Base-by-base conservation (phyloP, 2,113 vertebrate species). In the Micromys minutus region DNA sequence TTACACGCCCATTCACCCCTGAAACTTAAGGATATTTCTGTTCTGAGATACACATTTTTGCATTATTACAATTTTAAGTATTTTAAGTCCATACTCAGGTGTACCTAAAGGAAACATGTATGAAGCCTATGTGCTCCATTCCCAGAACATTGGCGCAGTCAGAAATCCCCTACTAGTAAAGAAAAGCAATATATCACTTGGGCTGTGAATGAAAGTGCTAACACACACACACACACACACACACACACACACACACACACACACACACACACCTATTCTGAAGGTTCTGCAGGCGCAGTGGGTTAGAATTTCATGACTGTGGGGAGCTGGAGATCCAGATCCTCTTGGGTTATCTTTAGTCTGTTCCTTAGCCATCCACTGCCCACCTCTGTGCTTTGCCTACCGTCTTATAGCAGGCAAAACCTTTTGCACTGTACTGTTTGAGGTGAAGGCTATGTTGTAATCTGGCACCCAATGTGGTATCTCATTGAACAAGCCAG, bases 51-150 rank as follows among this genome's bases (percentile, higher is more conserved):
- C 39, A 67, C 10, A 31, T 93, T 76, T 61, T 55, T 47, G n/a
- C 17, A 89, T 21, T 93, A 55, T 74, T 87, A 31, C 67, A 39
- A 90, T 94, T 87, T 93, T 89, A 87, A 95, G 72, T 93, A 84
- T 95, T 90, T 92, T 84, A 90, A 75, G 47, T 72, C 15, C 12
- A 26, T 42, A 90, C 24, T 77, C 26, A 71, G 83, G 3, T 47
- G 1, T 29, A 87, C 67, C 88, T 91, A 89, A 88, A 80, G 13
- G 16, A 80, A 88, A 29, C 15, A 21, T 61, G 63, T 52, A 19
- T 67, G 90, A 89, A 87, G 15, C 72, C 67, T 13, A 15, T 89
- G 16, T 79, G 2, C 9, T 2, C 1, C 63, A 59, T 72, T 94
- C 29, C 9, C 19, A 75, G 59, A 86, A 79, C 45, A 65, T 76